These are phyloP conservation scores for Scaptomyza graminum DNA, from an alignment of 1,140 invertebrate genomes.

Conservation along the genomic window DNA sequence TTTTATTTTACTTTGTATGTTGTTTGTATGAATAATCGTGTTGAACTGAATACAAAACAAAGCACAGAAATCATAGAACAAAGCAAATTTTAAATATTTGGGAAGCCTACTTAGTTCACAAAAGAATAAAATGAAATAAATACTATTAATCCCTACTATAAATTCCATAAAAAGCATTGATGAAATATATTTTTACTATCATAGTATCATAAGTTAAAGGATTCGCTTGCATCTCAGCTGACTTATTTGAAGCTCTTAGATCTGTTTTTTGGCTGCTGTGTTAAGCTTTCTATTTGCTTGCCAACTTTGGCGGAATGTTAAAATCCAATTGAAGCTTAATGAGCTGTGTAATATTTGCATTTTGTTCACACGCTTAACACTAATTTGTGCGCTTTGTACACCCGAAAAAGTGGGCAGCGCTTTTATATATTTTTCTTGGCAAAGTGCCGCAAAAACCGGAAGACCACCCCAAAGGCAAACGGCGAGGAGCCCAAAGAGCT, in stretches of 20 bases:
- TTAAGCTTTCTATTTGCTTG: conserved; percentile 9
- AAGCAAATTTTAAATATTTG: too few species aligned
- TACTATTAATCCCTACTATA: too few species aligned
- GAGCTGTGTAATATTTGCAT: conserved; percentile 81
- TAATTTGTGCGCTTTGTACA: conserved; percentile 45
- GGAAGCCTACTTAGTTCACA: too few species aligned
- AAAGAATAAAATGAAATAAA: too few species aligned
- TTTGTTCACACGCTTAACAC: conserved; percentile 71
- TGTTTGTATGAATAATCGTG: too few species aligned
- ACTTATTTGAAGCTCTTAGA: neutral
- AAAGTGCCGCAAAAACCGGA: conserved; percentile 46
- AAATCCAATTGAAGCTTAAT: conserved; percentile 73
- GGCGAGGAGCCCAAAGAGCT: neutral
- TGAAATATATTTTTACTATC: too few species aligned
- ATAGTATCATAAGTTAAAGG: too few species aligned
- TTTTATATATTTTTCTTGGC: conserved; percentile 63
- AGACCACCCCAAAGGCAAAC: conserved; percentile 10
- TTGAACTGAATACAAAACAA: too few species aligned
- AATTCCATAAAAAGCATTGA: too few species aligned
- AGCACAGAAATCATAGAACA: too few species aligned
- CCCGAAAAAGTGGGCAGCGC: conserved; percentile 50
- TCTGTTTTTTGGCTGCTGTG: neutral
- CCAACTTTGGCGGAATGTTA: conserved; percentile 50
- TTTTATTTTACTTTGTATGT: too few species aligned
- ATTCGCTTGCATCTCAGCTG: too few species aligned